Conservation (phyloP, 2,797 vertebrate species). For the Brachyalestes nurse region DNA sequence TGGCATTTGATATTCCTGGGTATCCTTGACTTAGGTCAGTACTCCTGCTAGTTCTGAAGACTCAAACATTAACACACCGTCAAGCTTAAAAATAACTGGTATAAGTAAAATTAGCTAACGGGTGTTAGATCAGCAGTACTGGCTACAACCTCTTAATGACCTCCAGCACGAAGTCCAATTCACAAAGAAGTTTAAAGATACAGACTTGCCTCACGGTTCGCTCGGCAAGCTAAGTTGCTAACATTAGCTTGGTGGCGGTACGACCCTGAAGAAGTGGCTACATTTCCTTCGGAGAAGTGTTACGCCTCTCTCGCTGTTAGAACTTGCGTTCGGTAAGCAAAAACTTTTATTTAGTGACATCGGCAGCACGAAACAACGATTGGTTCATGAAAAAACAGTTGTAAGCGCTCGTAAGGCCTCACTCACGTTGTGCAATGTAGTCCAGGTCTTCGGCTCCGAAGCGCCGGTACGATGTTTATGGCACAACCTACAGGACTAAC, state of each 20-base stretch:
- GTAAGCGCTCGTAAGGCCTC: background rate
- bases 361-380: background rate
- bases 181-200: background rate
- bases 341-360: background rate
- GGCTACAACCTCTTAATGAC: background rate
- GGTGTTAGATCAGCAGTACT: background rate
- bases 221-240: conserved; percentile 41
- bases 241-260: conserved; percentile 30
- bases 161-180: background rate
- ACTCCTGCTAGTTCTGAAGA: background rate
- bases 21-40: conserved; percentile 20
- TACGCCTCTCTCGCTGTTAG: background rate
- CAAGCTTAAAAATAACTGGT: background rate
- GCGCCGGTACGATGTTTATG: conserved; percentile 53
- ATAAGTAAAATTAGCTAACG: background rate
- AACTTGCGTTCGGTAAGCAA: background rate
- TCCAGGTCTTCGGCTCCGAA: conserved; percentile 53
- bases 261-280: background rate
- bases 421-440: conserved; percentile 62
- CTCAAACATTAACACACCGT: background rate
- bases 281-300: background rate
- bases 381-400: conserved; percentile 11
- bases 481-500: conserved; percentile 66
- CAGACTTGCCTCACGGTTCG: conserved; percentile 15
- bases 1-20: background rate